These are phyloP conservation scores for Pandemis corylana DNA, from an alignment of 2,888 invertebrate species.

Conservation along the genomic window DNA sequence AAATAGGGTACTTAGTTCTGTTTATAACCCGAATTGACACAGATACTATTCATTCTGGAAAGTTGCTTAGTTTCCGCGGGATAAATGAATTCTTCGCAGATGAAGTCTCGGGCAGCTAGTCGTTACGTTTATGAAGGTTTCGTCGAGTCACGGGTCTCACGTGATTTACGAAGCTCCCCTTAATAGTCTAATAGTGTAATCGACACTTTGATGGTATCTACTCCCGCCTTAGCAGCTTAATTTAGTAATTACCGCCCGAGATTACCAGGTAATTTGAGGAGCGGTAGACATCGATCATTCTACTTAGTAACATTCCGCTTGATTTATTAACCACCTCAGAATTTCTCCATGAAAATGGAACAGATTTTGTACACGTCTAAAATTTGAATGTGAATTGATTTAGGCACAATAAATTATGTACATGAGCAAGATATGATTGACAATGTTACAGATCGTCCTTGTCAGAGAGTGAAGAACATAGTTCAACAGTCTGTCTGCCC, in stretches of 20 bases:
- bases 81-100: no score
- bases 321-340: slow-evolving; percentile 23
- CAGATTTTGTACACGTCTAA: neutral
- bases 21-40: no score
- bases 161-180: slow-evolving; percentile 52
- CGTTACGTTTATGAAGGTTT: slow-evolving; percentile 48
- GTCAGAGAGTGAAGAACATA: slow-evolving; percentile 39
- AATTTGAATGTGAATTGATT: slow-evolving; percentile 7
- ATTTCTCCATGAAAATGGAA: slow-evolving; percentile 8
- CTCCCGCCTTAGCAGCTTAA: slow-evolving; percentile 67
- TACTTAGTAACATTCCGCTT: slow-evolving; percentile 43
- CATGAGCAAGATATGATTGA: slow-evolving; percentile 27
- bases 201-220: slow-evolving; percentile 68
- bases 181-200: slow-evolving; percentile 56
- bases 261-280: slow-evolving; percentile 72
- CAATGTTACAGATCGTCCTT: slow-evolving; percentile 36
- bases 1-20: no score
- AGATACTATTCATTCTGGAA: no score
- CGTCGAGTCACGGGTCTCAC: slow-evolving; percentile 52
- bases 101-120: neutral
- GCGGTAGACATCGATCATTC: slow-evolving; percentile 72
- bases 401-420: slow-evolving; percentile 21
- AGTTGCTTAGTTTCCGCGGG: no score
- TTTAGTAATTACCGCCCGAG: slow-evolving; percentile 78
- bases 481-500: slow-evolving; percentile 67